phyloP scores from a whole-genome alignment of 2,797 vertebrate genomes.

The Perdix hodgsoniae region DNA sequence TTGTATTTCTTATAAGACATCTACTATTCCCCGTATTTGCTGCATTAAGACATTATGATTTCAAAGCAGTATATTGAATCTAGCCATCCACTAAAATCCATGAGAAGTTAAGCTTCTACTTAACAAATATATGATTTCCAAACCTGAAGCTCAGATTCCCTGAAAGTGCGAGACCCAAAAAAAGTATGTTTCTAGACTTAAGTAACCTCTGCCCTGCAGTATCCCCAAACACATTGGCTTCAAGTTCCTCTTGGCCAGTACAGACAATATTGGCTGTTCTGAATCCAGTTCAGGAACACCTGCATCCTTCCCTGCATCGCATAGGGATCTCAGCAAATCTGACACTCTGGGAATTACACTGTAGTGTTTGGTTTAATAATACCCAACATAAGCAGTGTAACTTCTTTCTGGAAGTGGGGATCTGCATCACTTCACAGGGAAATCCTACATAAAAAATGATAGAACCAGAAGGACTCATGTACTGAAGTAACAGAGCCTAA shows the following conservation, averaged over 20 bases:
- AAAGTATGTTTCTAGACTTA: not conserved
- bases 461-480: not conserved
- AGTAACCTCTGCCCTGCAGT: not conserved
- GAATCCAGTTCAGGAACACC: not conserved
- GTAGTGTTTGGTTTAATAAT: not conserved
- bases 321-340: not conserved
- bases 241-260: not conserved
- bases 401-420: not conserved
- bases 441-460: not conserved
- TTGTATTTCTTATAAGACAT: not conserved
- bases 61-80: not conserved
- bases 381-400: not conserved
- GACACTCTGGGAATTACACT: not conserved
- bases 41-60: not conserved
- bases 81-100: not conserved
- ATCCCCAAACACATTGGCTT: not conserved
- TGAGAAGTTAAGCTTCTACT: not conserved
- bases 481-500: not conserved
- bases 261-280: not conserved
- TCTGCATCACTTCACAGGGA: not conserved
- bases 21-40: not conserved
- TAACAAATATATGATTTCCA: not conserved
- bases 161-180: not conserved
- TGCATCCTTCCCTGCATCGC: not conserved
- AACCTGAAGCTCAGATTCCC: not conserved